Evolutionary conservation across 2,888 invertebrate species (phyloP).

Genomic region (Cremastinae sp.): DNA sequence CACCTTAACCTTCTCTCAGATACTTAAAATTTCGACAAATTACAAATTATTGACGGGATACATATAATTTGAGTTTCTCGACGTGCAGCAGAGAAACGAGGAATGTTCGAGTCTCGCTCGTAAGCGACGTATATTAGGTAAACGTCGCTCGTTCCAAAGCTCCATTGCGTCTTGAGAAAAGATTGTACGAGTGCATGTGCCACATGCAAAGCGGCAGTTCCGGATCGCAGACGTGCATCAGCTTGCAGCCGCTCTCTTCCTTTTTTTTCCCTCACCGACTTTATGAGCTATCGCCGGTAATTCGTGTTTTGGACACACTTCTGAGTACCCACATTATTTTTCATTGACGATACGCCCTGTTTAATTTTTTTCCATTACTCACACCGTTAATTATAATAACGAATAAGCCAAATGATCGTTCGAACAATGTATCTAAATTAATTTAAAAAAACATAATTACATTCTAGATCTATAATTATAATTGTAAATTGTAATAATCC

Average conservation of each 20-base stretch:
- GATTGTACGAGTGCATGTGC: slow-evolving; percentile 25
- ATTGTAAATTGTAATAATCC: too few species aligned
- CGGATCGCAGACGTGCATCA: slow-evolving; percentile 18
- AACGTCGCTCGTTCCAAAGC: too few species aligned
- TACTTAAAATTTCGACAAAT: too few species aligned
- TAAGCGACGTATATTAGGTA: too few species aligned
- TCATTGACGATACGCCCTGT: slow-evolving; percentile 44
- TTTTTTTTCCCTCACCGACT: neutral
- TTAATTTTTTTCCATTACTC: slow-evolving; percentile 18
- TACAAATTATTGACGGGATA: too few species aligned
- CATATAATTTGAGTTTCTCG: too few species aligned
- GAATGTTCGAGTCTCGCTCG: neutral
- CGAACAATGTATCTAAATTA: too few species aligned
- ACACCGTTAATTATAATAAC: neutral
- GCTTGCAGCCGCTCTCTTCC: slow-evolving; percentile 3
- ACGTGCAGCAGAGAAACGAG: neutral
- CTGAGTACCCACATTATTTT: slow-evolving; percentile 22
- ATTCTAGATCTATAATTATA: too few species aligned
- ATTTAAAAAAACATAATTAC: too few species aligned
- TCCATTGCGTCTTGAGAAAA: too few species aligned
- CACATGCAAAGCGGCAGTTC: slow-evolving; percentile 26
- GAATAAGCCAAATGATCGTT: too few species aligned
- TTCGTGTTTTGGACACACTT: slow-evolving; percentile 5
- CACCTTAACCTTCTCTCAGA: too few species aligned
- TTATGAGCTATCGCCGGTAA: slow-evolving; percentile 35